phyloP scores from a whole-genome alignment of 2,888 invertebrate species.

The Flexamia atlantica region DNA sequence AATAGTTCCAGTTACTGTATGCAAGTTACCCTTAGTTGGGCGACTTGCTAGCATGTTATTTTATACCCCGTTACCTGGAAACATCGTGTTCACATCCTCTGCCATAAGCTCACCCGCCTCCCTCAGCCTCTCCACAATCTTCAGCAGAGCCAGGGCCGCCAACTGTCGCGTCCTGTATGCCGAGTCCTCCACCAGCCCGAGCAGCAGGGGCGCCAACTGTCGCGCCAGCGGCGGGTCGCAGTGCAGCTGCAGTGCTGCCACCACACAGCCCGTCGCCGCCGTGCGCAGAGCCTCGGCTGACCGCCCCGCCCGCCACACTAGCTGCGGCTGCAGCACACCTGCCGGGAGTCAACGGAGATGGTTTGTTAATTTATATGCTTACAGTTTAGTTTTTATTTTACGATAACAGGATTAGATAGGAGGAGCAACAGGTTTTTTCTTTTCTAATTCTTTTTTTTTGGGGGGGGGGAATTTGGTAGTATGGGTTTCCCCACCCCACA shows the following conservation, averaged over 20 bases:
- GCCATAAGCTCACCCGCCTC: constrained; percentile 74
- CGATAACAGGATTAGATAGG: too few relatives aligned
- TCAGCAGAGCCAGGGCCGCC: constrained; percentile 77
- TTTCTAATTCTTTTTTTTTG: too few relatives aligned
- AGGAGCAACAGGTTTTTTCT: too few relatives aligned
- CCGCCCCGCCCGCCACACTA: constrained; percentile 88
- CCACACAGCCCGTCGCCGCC: constrained; percentile 85
- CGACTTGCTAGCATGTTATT: too few relatives aligned
- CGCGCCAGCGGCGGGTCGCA: constrained; percentile 71
- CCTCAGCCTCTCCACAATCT: constrained; percentile 72
- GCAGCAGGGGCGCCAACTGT: constrained; percentile 78
- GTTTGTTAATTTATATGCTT: too few relatives aligned
- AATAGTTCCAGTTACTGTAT: too few relatives aligned
- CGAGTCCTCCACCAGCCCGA: constrained; percentile 82
- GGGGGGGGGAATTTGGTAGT: too few relatives aligned
- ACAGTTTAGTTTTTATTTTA: too few relatives aligned
- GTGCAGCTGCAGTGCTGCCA: constrained; percentile 70
- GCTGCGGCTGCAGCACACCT: constrained; percentile 84
- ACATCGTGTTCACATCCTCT: constrained; percentile 80
- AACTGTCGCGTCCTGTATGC: constrained; percentile 80
- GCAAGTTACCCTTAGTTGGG: too few relatives aligned
- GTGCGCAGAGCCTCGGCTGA: constrained; percentile 88
- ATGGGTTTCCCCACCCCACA: too few relatives aligned
- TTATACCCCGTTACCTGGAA: constrained; percentile 77
- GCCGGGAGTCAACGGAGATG: not conserved